Evolutionary conservation across 2,797 vertebrate species (phyloP).

Genomic region (Phrynocephalus forsythii): DNA sequence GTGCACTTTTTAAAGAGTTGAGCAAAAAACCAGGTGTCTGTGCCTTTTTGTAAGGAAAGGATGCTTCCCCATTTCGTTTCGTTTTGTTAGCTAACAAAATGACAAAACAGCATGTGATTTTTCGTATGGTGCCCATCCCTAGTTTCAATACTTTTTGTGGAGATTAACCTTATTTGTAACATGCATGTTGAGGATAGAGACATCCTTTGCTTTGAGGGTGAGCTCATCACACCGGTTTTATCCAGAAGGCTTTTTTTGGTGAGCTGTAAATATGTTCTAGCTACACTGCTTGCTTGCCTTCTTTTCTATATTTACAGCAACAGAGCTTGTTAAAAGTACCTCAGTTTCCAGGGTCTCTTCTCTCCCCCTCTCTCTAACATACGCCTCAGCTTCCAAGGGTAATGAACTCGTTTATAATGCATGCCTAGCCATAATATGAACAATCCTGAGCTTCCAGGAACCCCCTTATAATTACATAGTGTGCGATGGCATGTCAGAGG

Average conservation of each 20-base stretch:
- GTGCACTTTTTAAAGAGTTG: too few species aligned
- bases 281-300: slow-evolving; percentile 46
- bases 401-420: slow-evolving; percentile 83
- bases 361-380: slow-evolving; percentile 59
- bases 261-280: slow-evolving; percentile 66
- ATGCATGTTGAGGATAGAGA: background rate
- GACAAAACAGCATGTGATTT: too few species aligned
- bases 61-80: too few species aligned
- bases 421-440: slow-evolving; percentile 71
- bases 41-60: too few species aligned
- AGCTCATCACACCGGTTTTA: background rate
- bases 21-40: too few species aligned
- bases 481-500: slow-evolving; percentile 78
- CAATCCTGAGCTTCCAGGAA: slow-evolving; percentile 79
- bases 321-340: slow-evolving; percentile 63
- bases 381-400: slow-evolving; percentile 76
- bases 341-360: slow-evolving; percentile 66
- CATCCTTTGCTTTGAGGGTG: slow-evolving; percentile 18
- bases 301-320: slow-evolving; percentile 20
- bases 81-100: too few species aligned
- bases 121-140: too few species aligned
- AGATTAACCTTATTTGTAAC: background rate
- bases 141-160: too few species aligned
- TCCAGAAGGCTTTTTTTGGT: slow-evolving; percentile 39
- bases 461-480: slow-evolving; percentile 75